Percentiles rank a stretch among this genome's conserved stretches.
phyloP scores from a whole-genome alignment of 1,140 invertebrate genomes.

The Camponotus floridanus region DNA sequence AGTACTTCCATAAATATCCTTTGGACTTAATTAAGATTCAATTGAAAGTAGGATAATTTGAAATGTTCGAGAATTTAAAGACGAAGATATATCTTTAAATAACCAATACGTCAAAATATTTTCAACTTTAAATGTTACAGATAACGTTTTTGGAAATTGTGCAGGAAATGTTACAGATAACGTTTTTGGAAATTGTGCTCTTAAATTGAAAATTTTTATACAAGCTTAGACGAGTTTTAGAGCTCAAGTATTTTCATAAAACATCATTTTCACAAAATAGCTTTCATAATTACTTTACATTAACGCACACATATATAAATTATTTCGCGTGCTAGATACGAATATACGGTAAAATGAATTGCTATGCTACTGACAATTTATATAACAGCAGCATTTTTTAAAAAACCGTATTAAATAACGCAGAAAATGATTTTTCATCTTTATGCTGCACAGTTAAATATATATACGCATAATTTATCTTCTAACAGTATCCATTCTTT shows the following conservation, averaged over 20 bases:
- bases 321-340: conserved; percentile 14
- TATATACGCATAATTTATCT: conserved; percentile 9
- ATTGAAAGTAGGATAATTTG: background rate
- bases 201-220: background rate
- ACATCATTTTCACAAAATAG: conserved; percentile 12
- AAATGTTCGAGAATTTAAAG: background rate
- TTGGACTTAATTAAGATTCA: background rate
- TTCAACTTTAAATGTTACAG: background rate
- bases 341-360: conserved; percentile 1
- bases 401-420: background rate
- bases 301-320: conserved; percentile 21
- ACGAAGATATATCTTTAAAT: background rate
- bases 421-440: background rate
- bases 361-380: conserved; percentile 8
- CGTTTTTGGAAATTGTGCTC: too few relatives aligned
- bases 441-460: background rate
- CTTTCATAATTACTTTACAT: conserved; percentile 27
- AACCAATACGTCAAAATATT: background rate
- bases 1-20: background rate
- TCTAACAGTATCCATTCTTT: background rate
- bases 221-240: background rate
- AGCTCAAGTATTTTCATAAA: background rate
- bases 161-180: background rate
- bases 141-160: too few relatives aligned
- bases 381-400: background rate